Conservation (phyloP, 2,797 vertebrate species). For the Pteropus rufus region DNA sequence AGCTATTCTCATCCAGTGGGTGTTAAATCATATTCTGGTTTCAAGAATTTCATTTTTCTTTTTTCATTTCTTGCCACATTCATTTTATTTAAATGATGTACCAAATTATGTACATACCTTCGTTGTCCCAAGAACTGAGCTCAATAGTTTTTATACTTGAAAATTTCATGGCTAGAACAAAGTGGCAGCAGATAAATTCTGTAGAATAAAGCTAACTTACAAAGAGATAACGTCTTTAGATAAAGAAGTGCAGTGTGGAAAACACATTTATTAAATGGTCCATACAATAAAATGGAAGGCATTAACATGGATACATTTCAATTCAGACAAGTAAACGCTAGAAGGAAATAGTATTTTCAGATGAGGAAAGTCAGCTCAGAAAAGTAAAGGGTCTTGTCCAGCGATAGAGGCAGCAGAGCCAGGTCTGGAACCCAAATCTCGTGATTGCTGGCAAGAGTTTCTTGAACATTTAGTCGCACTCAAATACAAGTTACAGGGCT, state of each 20-base stretch:
- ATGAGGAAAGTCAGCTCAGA: neutral
- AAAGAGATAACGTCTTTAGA: neutral
- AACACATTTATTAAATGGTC: neutral
- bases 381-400: neutral
- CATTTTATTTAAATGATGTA: neutral
- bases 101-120: neutral
- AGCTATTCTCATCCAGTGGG: neutral
- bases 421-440: neutral
- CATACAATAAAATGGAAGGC: neutral
- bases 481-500: neutral
- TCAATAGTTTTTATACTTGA: neutral
- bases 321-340: neutral
- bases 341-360: neutral
- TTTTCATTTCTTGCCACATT: constrained; percentile 3
- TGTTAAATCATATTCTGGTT: constrained; percentile 25
- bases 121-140: neutral
- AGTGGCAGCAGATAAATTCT: neutral
- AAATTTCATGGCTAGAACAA: neutral
- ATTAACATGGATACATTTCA: neutral
- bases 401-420: neutral
- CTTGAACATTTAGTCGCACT: neutral
- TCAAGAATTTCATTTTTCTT: constrained; percentile 47
- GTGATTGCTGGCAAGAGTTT: neutral
- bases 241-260: neutral
- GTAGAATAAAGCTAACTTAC: neutral